Base-by-base conservation (phyloP, 2,797 vertebrate genomes). In the Enteromius mattozi region DNA sequence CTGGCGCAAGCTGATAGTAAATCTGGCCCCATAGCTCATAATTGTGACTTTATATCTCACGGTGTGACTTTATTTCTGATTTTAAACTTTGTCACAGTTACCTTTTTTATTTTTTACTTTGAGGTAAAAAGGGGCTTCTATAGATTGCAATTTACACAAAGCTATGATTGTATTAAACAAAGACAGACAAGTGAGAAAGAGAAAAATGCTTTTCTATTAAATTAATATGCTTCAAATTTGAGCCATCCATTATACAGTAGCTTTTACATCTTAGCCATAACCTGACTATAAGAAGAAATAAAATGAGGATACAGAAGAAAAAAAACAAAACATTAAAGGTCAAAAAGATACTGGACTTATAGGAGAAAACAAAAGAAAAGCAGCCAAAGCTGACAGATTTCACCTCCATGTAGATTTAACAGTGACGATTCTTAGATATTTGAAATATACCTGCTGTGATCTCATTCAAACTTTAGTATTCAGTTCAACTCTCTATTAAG, bases 121-220 rank as follows among this genome's bases (percentile, higher is more conserved):
- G 78, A 49, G 78, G 78, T 80, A 49, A 66, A 33, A 80, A 47
- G 19, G 42, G 42, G 78, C 61, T 80, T 80, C 78, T 61, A 80
- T 51, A 66, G 49, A 37, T 49, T 61, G 35, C 27, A 12, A 17
- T 61, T 27, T 54, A 76, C 37, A 70, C 66, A 30, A 69, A 47
- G 35, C 49, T 68, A 24, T 33, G 77, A 75, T 30, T 59, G 21
- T 56, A 76, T 68, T 59, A 37, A 49, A 37, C 21, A 78, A 45
- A 78, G 17, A 30, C 61, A 61, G 47, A 51, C 84, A 80, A 79
- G 86, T 85, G 86, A 82, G 80, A 82, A 85, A 87, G 81, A 86
- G 83, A 88, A 86, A 70, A 85, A 59, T 30, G 42, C 80, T 89
- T 78, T 86, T 83, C 66, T 85, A 75, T 85, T 81, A 86, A 78